phyloP scores from a whole-genome alignment of 2,888 invertebrate species.

The Epinotia brunnichana region DNA sequence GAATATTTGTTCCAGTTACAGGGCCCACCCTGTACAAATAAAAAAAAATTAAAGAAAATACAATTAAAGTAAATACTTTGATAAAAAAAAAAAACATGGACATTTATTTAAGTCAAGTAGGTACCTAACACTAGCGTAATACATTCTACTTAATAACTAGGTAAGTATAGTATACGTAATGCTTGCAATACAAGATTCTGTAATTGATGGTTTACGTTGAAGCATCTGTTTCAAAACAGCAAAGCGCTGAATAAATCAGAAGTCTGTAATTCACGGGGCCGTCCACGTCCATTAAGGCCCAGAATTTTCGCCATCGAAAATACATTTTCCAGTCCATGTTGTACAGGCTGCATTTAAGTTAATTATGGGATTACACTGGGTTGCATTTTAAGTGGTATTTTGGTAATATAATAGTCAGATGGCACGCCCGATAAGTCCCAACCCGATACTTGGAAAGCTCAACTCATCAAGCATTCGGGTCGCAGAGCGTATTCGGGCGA shows the following conservation, averaged over 20 bases:
- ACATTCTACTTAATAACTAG: background rate
- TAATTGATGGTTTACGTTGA: constrained; percentile 39
- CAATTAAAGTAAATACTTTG: too few species aligned
- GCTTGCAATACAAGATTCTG: background rate
- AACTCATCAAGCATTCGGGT: constrained; percentile 79
- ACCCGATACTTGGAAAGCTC: constrained; percentile 78
- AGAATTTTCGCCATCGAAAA: constrained; percentile 76
- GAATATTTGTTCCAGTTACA: too few species aligned
- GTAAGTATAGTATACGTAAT: background rate
- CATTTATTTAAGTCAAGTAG: too few species aligned
- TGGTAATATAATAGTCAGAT: constrained; percentile 83
- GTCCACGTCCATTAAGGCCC: constrained; percentile 59
- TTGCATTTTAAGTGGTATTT: constrained; percentile 82
- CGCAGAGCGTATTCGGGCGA: constrained; percentile 73
- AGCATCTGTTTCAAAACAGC: constrained; percentile 57
- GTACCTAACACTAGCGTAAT: too few species aligned
- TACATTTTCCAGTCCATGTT: constrained; percentile 80
- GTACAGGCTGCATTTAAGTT: constrained; percentile 77
- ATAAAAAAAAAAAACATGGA: too few species aligned
- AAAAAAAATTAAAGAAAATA: too few species aligned
- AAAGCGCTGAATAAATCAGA: constrained; percentile 66
- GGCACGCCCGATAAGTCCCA: constrained; percentile 80
- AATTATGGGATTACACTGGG: constrained; percentile 79
- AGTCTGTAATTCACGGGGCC: constrained; percentile 72
- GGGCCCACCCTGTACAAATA: too few species aligned